Conservation (phyloP, 2,113 vertebrate genomes). For the Larimichthys crocea region DNA sequence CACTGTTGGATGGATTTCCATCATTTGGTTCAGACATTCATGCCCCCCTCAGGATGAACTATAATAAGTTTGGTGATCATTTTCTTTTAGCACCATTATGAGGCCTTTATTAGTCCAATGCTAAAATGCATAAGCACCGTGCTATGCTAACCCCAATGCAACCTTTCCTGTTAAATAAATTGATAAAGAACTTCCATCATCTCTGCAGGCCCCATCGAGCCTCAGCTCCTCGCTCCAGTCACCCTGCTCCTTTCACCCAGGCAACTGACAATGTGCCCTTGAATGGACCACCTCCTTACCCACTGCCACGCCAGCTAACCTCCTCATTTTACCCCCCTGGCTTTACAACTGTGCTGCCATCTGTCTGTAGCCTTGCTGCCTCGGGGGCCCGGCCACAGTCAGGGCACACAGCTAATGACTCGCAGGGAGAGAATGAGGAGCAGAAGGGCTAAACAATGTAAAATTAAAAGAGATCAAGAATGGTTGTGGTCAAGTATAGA, state of each 20-base stretch:
- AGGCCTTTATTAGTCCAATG: too few species aligned
- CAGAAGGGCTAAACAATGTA: conserved; percentile 17
- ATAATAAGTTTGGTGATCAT: too few species aligned
- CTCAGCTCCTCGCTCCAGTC: conserved; percentile 7
- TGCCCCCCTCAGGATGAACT: too few species aligned
- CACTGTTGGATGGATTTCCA: too few species aligned
- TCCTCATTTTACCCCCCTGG: conserved; percentile 75
- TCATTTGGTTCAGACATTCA: too few species aligned
- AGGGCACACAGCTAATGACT: conserved; percentile 58
- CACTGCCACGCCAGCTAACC: conserved; percentile 58
- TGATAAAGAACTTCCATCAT: conserved; percentile 47
- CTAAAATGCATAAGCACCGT: too few species aligned
- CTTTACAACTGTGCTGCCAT: conserved; percentile 84
- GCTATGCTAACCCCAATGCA: too few species aligned
- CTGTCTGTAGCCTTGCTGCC: conserved; percentile 77
- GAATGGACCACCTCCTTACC: conserved; percentile 63
- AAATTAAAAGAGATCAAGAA: conserved; percentile 32
- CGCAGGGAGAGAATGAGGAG: conserved; percentile 27
- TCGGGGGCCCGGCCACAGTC: conserved; percentile 66
- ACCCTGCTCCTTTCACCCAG: conserved; percentile 31
- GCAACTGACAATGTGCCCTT: conserved; percentile 66
- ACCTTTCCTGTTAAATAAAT: background rate
- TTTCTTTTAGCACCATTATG: too few species aligned
- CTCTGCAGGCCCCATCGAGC: conserved; percentile 16
- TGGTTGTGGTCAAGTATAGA: conserved; percentile 4